These are phyloP conservation scores for Salmo trutta DNA, from an alignment of 2,797 vertebrate genomes.

Conservation along the genomic window DNA sequence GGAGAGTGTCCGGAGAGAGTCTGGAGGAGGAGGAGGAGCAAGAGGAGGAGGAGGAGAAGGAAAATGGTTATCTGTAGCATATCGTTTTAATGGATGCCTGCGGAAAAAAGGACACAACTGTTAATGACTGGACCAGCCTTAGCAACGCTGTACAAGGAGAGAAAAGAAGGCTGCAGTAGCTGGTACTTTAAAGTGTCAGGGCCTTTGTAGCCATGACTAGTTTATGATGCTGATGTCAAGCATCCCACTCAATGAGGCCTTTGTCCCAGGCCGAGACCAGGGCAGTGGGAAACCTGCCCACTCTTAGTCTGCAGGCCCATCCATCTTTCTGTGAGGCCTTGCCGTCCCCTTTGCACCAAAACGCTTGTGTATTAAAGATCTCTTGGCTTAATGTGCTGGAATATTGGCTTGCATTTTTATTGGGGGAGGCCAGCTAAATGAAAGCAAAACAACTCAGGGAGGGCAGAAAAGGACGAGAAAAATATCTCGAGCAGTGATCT, in stretches of 20 bases:
- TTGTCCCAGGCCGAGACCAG: conserved; percentile 93
- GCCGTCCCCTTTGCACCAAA: conserved; percentile 82
- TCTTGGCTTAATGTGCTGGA: conserved; percentile 99
- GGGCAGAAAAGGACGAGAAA: conserved; percentile 71
- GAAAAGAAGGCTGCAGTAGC: conserved; percentile 84
- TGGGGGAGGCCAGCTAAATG: conserved; percentile 90
- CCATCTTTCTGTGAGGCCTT: conserved; percentile 89
- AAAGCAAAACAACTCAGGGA: conserved; percentile 85
- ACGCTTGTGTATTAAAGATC: conserved; percentile 91
- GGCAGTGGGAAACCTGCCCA: conserved; percentile 98
- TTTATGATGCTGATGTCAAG: conserved; percentile 99
- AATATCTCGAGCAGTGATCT: conserved; percentile 83
- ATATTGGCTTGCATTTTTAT: conserved; percentile 99
- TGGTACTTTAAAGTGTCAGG: conserved; percentile 97
- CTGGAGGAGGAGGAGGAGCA: background rate
- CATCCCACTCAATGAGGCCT: conserved; percentile 97
- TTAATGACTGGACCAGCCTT: conserved; percentile 80
- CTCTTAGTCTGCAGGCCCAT: conserved; percentile 93
- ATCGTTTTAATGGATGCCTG: conserved; percentile 35
- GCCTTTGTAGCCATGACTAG: conserved; percentile 95
- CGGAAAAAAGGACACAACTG: conserved; percentile 77
- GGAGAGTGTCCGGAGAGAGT: background rate
- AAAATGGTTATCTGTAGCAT: conserved; percentile 46
- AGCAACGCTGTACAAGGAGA: conserved; percentile 80
- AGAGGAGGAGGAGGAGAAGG: conserved; percentile 25